Conservation (phyloP, 1,140 invertebrate species). For the Batillaria attramentaria region DNA sequence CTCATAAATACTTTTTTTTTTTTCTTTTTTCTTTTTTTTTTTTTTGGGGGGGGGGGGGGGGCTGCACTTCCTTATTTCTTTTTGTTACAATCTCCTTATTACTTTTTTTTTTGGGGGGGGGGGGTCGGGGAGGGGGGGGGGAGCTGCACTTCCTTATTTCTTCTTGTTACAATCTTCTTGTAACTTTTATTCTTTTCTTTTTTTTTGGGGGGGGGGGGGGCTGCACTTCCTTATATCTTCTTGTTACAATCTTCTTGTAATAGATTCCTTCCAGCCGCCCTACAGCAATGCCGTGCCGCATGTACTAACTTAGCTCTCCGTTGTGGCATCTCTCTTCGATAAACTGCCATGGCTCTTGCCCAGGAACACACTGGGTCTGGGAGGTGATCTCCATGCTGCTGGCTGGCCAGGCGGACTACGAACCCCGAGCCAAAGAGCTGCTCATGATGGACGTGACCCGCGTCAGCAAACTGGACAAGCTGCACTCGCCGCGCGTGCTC, state of each 20-base stretch:
- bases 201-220: background rate
- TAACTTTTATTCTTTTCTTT: background rate
- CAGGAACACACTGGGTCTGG: slow-evolving; percentile 55
- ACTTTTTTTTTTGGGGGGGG: too few relatives aligned
- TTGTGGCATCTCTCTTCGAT: background rate
- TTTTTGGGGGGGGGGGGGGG: too few relatives aligned
- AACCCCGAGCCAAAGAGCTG: slow-evolving; percentile 31
- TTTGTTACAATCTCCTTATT: too few relatives aligned
- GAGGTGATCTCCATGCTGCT: slow-evolving; percentile 50
- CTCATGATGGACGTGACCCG: slow-evolving; percentile 39
- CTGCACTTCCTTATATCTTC: too few relatives aligned
- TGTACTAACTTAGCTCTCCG: background rate
- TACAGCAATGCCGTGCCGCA: background rate
- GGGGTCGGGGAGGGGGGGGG: too few relatives aligned
- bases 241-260: too few relatives aligned
- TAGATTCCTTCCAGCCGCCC: too few relatives aligned
- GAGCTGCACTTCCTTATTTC: too few relatives aligned
- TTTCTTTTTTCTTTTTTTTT: too few relatives aligned
- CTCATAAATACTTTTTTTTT: too few relatives aligned
- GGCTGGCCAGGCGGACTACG: slow-evolving; percentile 33
- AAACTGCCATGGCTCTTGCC: background rate
- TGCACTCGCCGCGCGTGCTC: slow-evolving; percentile 31
- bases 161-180: too few relatives aligned
- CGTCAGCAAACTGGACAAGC: slow-evolving; percentile 27
- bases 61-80: too few relatives aligned